Evolutionary conservation across 1,140 invertebrate genomes (phyloP).

Genomic region (Nasonia longicornis): DNA sequence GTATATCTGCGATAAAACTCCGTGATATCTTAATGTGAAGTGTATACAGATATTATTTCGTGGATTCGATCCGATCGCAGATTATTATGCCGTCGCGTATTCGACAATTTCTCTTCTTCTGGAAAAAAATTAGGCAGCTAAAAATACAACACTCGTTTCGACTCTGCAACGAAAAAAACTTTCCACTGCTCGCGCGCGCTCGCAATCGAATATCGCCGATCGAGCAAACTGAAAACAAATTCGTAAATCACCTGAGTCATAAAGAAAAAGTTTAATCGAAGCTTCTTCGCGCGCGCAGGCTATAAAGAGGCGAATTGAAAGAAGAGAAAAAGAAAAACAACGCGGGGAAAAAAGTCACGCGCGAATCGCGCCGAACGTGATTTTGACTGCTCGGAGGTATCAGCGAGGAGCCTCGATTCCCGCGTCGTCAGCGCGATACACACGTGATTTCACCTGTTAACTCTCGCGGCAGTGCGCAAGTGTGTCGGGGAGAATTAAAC

Average conservation of each 20-base stretch:
- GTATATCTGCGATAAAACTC: background rate
- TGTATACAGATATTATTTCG: background rate
- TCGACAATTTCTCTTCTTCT: no score
- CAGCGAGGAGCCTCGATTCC: constrained; percentile 17
- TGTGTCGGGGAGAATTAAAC: background rate
- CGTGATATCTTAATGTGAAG: background rate
- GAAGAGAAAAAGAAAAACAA: constrained; percentile 3
- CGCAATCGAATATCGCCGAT: constrained; percentile 26
- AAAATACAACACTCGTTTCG: background rate
- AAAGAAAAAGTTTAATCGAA: constrained; percentile 39
- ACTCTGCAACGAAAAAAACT: background rate
- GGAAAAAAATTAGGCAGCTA: background rate
- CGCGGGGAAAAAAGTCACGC: constrained; percentile 35
- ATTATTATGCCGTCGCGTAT: no score
- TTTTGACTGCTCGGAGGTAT: background rate
- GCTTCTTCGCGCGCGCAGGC: constrained; percentile 18
- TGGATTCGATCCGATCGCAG: no score
- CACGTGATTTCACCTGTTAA: constrained; percentile 23
- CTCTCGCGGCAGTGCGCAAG: background rate
- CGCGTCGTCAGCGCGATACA: constrained; percentile 20
- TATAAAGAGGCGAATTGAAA: constrained; percentile 2
- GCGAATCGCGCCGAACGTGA: constrained; percentile 28
- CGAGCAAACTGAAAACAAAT: constrained; percentile 34
- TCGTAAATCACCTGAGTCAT: constrained; percentile 39
- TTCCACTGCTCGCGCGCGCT: background rate